Conservation (phyloP, 2,113 vertebrate genomes). For the Hydrolagus affinis region DNA sequence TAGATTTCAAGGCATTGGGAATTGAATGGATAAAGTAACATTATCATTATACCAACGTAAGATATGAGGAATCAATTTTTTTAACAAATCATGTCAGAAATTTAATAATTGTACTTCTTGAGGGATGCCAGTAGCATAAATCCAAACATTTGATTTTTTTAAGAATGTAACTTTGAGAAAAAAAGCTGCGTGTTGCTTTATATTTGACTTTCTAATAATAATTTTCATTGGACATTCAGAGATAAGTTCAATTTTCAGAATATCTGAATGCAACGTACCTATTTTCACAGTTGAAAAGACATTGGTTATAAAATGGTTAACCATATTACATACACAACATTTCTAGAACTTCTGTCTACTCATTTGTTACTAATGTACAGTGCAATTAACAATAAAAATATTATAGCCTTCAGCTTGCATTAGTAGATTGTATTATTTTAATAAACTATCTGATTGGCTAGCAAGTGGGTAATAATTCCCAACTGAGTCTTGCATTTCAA, state of each 20-base stretch:
- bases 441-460: conserved; percentile 9
- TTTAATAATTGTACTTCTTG: background rate
- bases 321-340: conserved; percentile 10
- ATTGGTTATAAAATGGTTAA: conserved; percentile 16
- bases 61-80: background rate
- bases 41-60: background rate
- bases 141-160: background rate
- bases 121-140: background rate
- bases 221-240: background rate
- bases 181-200: background rate
- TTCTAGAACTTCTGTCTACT: conserved; percentile 25
- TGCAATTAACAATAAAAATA: conserved; percentile 32
- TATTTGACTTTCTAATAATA: background rate
- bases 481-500: conserved; percentile 1
- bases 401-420: conserved; percentile 30
- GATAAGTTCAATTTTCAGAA: background rate
- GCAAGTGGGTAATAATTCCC: conserved; percentile 12
- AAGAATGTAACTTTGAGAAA: background rate
- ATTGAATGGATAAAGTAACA: background rate
- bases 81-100: background rate
- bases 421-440: conserved; percentile 19
- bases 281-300: background rate
- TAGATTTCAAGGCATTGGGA: background rate
- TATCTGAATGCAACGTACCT: background rate
- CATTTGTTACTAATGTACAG: conserved; percentile 30